A percentile compares a stretch with the other conserved stretches of the same genome.
These are phyloP conservation scores for Mesitornis unicolor DNA, from an alignment of 2,113 vertebrate genomes.

Conservation along the genomic window DNA sequence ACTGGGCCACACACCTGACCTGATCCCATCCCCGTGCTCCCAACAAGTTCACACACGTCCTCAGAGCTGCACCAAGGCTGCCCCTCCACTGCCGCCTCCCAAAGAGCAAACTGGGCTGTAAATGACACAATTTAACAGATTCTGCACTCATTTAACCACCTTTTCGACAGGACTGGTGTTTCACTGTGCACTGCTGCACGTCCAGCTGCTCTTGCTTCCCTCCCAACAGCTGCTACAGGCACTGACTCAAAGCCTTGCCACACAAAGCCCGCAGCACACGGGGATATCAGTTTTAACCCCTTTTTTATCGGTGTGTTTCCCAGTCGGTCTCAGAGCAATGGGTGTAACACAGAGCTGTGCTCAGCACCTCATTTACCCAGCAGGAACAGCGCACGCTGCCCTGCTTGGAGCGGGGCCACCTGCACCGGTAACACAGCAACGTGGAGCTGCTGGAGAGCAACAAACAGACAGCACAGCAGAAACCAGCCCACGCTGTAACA, in stretches of 20 bases:
- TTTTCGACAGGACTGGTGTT: background rate
- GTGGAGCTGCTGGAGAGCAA: background rate
- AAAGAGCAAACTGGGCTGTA: background rate
- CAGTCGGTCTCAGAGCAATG: accelerated
- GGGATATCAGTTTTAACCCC: too few species aligned
- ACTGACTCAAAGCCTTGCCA: too few species aligned
- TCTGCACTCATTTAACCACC: background rate
- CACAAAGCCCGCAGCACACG: too few species aligned
- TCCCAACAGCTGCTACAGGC: too few species aligned
- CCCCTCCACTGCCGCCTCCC: background rate
- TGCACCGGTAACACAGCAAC: accelerated
- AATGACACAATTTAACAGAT: background rate
- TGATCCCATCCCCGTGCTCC: background rate
- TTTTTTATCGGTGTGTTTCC: accelerated
- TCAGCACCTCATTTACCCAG: background rate
- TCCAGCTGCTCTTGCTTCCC: background rate
- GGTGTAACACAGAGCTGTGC: accelerated
- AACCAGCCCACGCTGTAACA: background rate
- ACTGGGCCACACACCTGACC: background rate
- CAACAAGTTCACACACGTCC: background rate
- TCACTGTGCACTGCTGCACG: background rate
- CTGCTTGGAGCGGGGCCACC: background rate
- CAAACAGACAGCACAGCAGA: background rate
- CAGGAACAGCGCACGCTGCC: accelerated
- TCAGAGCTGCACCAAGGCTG: background rate